Evolutionary conservation across 2,113 vertebrate genomes (phyloP).

Genomic region (Dissostichus mawsoni): DNA sequence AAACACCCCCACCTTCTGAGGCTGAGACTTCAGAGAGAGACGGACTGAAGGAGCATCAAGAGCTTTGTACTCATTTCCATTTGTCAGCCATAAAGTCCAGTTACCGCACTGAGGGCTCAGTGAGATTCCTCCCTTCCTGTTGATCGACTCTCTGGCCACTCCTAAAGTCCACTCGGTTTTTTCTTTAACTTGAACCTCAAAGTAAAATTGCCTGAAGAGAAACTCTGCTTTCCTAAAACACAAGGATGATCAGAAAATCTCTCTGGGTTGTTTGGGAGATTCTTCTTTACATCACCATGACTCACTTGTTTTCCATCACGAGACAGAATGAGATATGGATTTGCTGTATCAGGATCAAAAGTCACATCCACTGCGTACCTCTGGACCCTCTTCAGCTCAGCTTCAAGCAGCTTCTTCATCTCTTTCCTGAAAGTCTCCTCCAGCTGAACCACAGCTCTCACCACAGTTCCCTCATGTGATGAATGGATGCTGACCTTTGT

Average conservation of each 20-base stretch:
- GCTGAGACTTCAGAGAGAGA: neutral
- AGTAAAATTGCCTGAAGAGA: conserved; percentile 38
- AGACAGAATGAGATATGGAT: neutral
- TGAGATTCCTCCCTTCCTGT: neutral
- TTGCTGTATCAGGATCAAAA: conserved; percentile 8
- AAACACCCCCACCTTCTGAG: no score
- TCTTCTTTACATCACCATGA: accelerated
- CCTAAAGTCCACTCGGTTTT: neutral
- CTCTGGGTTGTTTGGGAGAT: neutral
- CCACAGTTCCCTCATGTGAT: no score
- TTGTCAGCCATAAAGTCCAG: neutral
- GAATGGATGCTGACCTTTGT: no score
- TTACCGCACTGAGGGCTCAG: neutral
- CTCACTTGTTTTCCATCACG: neutral
- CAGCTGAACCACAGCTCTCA: no score
- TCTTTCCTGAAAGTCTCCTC: no score
- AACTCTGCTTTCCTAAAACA: conserved; percentile 26
- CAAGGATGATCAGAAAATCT: accelerated
- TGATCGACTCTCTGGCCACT: conserved; percentile 15
- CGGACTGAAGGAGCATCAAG: accelerated
- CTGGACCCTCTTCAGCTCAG: neutral
- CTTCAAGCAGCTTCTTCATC: no score
- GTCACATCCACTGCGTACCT: conserved; percentile 27
- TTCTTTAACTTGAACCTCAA: neutral
- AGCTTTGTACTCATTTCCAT: neutral